Conservation (phyloP, 2,113 vertebrate genomes). For the Silurus meridionalis region DNA sequence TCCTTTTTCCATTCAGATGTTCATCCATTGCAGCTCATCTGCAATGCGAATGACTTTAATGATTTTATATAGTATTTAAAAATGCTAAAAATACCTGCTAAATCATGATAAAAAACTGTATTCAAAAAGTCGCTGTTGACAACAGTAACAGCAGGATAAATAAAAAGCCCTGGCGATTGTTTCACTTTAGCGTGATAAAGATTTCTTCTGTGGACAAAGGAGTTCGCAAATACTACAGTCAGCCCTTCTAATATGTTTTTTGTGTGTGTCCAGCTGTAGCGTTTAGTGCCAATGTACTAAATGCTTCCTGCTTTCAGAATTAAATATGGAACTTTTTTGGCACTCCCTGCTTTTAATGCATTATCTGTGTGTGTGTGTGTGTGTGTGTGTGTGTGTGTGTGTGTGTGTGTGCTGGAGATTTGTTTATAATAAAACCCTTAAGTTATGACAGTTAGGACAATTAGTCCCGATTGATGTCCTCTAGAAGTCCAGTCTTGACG, state of each 20-base stretch:
- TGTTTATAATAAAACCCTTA: conserved; percentile 25
- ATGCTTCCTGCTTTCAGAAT: not conserved
- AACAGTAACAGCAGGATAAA: no score
- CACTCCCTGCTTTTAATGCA: not conserved
- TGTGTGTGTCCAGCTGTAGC: no score
- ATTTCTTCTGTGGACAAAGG: no score
- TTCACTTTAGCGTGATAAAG: no score
- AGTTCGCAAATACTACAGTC: no score
- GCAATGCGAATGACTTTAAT: not conserved
- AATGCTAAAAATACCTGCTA: no score
- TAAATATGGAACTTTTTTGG: not conserved
- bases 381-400: not conserved
- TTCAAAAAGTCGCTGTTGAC: no score
- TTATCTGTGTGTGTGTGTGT: conserved; percentile 31
- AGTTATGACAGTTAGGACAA: not conserved
- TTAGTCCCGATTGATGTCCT: conserved; percentile 7
- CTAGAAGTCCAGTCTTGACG: not conserved
- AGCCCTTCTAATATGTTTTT: no score
- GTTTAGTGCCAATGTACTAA: not conserved
- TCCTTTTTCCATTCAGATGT: not conserved
- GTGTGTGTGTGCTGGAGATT: conserved; percentile 38
- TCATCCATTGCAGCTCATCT: not conserved
- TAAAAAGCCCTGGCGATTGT: no score
- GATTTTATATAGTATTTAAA: no score
- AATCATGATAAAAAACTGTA: no score